These are phyloP conservation scores for Lycaena phlaeas DNA, from an alignment of 2,888 invertebrate genomes.

Conservation along the genomic window DNA sequence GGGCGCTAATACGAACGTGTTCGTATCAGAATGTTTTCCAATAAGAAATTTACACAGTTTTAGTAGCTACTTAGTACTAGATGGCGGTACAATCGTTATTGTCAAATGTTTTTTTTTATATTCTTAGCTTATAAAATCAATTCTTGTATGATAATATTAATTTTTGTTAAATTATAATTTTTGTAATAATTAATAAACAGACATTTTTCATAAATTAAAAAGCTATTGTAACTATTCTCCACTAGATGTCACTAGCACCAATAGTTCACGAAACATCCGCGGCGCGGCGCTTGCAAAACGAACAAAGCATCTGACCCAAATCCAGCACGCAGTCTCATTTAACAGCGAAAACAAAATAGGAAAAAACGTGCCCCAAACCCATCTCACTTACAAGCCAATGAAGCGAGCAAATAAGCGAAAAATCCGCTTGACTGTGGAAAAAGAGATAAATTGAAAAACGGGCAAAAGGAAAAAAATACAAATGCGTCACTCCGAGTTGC, in stretches of 20 bases:
- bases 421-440: conserved; percentile 62
- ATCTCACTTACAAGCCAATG: conserved; percentile 70
- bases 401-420: conserved; percentile 70
- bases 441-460: conserved; percentile 59
- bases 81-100: conserved; percentile 16
- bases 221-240: conserved; percentile 25
- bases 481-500: conserved; percentile 50
- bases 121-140: neutral
- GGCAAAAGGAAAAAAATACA: conserved; percentile 34
- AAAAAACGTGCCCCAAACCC: conserved; percentile 38
- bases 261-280: conserved; percentile 28
- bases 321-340: conserved; percentile 22
- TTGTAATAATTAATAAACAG: too few relatives aligned
- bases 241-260: conserved; percentile 30
- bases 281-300: conserved; percentile 16
- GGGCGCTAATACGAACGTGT: too few relatives aligned
- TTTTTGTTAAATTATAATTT: too few relatives aligned
- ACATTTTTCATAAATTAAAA: neutral
- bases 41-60: too few relatives aligned
- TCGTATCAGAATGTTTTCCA: too few relatives aligned
- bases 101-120: neutral
- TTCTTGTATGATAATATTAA: too few relatives aligned
- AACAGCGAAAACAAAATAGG: conserved; percentile 37
- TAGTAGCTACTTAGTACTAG: conserved; percentile 18
- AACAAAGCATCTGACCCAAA: conserved; percentile 22